Percentiles rank a stretch among this genome's conserved stretches.
phyloP scores from a whole-genome alignment of 1,140 invertebrate species.

The Rhyzopertha dominica region DNA sequence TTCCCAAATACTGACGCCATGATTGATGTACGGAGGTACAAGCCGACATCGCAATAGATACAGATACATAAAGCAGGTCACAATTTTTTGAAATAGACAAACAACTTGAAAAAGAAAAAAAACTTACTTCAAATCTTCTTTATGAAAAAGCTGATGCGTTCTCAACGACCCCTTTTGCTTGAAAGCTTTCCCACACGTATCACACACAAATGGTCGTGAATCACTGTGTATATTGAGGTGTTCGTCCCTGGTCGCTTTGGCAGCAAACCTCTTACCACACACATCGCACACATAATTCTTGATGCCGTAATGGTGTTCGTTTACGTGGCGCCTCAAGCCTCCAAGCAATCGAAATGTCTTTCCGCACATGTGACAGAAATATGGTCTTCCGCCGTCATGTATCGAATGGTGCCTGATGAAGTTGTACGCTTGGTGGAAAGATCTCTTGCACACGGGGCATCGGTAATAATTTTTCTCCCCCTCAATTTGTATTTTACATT shows the following conservation, averaged over 20 bases:
- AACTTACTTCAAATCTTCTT: too few relatives aligned
- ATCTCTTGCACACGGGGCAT: constrained; percentile 49
- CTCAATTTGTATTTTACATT: constrained; percentile 22
- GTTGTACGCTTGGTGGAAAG: constrained; percentile 46
- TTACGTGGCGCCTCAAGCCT: constrained; percentile 32
- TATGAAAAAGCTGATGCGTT: constrained; percentile 96
- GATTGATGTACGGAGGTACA: too few relatives aligned
- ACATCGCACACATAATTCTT: constrained; percentile 46
- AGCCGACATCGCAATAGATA: not conserved
- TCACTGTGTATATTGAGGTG: constrained; percentile 62
- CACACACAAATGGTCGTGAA: constrained; percentile 59
- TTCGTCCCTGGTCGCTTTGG: constrained; percentile 55
- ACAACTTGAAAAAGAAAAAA: constrained; percentile 91
- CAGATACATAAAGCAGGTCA: not conserved
- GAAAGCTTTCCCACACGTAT: constrained; percentile 51
- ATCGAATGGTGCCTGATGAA: constrained; percentile 49
- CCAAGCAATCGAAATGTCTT: constrained; percentile 45
- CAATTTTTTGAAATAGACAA: constrained; percentile 64
- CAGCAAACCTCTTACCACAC: constrained; percentile 44
- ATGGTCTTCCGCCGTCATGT: constrained; percentile 50
- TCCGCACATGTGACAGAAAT: constrained; percentile 53
- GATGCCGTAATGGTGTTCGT: constrained; percentile 36
- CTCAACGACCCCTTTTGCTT: constrained; percentile 54
- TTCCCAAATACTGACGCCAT: too few relatives aligned
- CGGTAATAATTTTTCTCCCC: constrained; percentile 40